phyloP scores from a whole-genome alignment of 2,797 vertebrate species.

The Amniataba percoides region DNA sequence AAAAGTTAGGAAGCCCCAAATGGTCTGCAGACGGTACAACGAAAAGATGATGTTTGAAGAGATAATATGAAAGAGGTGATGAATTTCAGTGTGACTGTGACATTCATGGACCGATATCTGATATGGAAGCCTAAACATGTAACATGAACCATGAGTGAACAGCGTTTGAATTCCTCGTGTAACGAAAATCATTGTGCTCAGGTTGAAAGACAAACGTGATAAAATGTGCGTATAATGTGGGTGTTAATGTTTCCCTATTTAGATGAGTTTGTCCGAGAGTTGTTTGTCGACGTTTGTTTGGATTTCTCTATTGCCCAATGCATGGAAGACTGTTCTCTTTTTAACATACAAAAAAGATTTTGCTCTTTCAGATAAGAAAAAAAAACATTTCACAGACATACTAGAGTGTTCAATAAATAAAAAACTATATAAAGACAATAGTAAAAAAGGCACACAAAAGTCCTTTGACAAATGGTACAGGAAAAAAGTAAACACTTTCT shows the following conservation, averaged over 20 bases:
- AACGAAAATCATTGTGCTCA: slow-evolving; percentile 56
- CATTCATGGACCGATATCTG: slow-evolving; percentile 52
- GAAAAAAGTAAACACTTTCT: slow-evolving; percentile 92
- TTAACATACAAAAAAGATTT: slow-evolving; percentile 87
- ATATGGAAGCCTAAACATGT: slow-evolving; percentile 45
- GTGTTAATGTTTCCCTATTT: slow-evolving; percentile 62
- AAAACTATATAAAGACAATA: slow-evolving; percentile 94
- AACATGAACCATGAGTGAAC: slow-evolving; percentile 39
- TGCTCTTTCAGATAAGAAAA: slow-evolving; percentile 79
- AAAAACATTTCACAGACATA: slow-evolving; percentile 86
- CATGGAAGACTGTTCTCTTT: slow-evolving; percentile 93
- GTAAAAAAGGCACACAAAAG: slow-evolving; percentile 99
- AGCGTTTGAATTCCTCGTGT: slow-evolving; percentile 31
- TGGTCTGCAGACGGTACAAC: slow-evolving; percentile 55
- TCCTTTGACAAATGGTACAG: slow-evolving; percentile 95
- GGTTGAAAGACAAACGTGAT: slow-evolving; percentile 43
- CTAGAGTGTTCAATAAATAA: slow-evolving; percentile 90
- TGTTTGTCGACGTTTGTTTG: slow-evolving; percentile 82
- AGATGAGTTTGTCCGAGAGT: slow-evolving; percentile 74
- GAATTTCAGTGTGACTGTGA: slow-evolving; percentile 47
- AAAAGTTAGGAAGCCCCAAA: slow-evolving; percentile 45
- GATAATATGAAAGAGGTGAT: slow-evolving; percentile 13
- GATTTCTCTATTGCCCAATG: slow-evolving; percentile 92
- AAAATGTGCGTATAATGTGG: slow-evolving; percentile 58
- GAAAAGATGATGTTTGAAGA: background rate